Evolutionary conservation across 2,797 vertebrate genomes (phyloP).

Genomic region (Australoheros facetus): DNA sequence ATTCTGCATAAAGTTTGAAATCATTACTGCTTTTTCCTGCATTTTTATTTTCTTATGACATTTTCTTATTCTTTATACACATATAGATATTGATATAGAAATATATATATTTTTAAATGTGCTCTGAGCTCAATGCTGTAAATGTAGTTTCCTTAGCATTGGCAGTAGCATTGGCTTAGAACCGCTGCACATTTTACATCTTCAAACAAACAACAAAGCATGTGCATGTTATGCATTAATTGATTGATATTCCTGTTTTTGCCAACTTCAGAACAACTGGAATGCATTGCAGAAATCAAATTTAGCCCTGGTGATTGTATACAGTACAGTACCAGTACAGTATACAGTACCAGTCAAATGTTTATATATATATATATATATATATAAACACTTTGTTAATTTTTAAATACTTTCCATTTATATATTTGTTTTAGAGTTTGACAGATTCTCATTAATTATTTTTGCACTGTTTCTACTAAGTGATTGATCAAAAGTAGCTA

Average conservation of each 20-base stretch:
- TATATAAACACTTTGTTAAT: neutral
- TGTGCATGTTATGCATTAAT: neutral
- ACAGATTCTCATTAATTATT: neutral
- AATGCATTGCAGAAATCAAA: neutral
- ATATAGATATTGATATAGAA: no score
- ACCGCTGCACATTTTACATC: neutral
- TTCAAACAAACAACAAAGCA: neutral
- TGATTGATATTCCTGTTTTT: neutral
- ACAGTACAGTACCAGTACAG: no score
- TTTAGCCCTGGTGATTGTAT: no score
- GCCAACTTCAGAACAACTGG: neutral
- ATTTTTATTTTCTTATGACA: neutral
- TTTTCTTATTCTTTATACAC: neutral
- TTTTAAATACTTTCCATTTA: neutral
- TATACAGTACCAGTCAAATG: no score
- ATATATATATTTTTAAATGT: neutral
- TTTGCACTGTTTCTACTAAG: neutral
- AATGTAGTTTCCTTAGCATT: no score
- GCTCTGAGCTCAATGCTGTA: neutral
- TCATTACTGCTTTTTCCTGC: neutral
- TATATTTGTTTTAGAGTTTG: neutral
- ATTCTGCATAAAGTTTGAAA: neutral
- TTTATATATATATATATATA: no score
- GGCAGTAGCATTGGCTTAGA: neutral
- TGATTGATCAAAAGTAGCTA: neutral